phyloP scores from a whole-genome alignment of 2,113 vertebrate species.

The Elaphurus davidianus region DNA sequence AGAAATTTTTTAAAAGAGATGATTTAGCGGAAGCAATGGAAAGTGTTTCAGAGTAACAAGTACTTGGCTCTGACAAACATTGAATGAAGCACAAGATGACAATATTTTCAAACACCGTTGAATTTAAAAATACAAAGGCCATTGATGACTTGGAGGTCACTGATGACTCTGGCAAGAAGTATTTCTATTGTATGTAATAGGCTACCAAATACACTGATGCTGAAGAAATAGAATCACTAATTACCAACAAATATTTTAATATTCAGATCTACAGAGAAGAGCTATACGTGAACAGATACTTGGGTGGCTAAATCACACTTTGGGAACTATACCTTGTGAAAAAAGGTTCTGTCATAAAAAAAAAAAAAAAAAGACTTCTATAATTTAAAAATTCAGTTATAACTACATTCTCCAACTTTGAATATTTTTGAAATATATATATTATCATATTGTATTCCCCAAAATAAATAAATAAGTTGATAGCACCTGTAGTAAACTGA shows the following conservation, averaged over 20 bases:
- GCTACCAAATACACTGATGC: not conserved
- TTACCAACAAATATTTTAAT: not conserved
- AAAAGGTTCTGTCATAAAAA: not conserved
- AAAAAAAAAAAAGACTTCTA: not conserved
- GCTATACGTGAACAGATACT: not conserved
- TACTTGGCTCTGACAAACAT: not conserved
- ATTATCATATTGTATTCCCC: not conserved
- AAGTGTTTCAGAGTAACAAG: not conserved
- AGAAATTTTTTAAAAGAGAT: not conserved
- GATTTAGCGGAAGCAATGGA: not conserved
- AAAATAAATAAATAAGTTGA: not conserved
- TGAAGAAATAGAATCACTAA: not conserved
- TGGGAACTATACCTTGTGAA: not conserved
- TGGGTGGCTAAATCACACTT: not conserved
- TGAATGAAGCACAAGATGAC: not conserved
- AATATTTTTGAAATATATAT: not conserved
- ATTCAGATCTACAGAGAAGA: not conserved
- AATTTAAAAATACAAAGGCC: not conserved
- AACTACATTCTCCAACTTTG: not conserved
- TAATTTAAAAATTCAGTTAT: not conserved
- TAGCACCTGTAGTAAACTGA: not conserved
- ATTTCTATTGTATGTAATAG: not conserved
- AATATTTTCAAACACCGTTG: not conserved
- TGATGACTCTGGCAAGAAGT: not conserved
- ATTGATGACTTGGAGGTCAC: not conserved